Conservation (phyloP, 2,888 invertebrate species). For the Pasiphila rectangulata region DNA sequence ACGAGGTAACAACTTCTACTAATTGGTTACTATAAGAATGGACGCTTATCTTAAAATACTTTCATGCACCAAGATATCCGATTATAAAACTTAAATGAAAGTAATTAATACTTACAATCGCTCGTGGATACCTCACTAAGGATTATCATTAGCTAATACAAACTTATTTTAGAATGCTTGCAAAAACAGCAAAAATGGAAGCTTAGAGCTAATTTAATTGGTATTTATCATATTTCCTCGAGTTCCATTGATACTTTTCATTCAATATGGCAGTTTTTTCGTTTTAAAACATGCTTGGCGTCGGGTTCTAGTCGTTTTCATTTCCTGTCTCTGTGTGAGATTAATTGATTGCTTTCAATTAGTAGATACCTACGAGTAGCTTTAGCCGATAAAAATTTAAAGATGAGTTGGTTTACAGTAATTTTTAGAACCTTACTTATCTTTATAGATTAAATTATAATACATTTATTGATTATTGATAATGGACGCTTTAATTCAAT, state of each 20-base stretch:
- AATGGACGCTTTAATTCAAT: too few relatives aligned
- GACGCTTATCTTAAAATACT: constrained; percentile 2
- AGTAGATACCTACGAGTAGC: not conserved
- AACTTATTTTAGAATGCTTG: constrained; percentile 51
- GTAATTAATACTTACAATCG: constrained; percentile 32
- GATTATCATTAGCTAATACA: not conserved
- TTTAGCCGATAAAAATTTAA: too few relatives aligned
- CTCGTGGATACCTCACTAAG: too few relatives aligned
- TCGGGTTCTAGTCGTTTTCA: constrained; percentile 38
- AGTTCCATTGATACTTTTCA: constrained; percentile 60
- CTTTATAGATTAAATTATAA: too few relatives aligned
- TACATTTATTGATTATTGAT: too few relatives aligned
- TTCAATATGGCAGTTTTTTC: constrained; percentile 50
- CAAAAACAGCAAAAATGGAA: constrained; percentile 47
- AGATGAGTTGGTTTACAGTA: too few relatives aligned
- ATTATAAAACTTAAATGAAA: constrained; percentile 8
- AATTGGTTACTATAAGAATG: constrained; percentile 54
- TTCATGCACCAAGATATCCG: not conserved
- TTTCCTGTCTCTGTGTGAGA: constrained; percentile 34
- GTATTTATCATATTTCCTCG: constrained; percentile 62
- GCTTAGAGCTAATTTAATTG: constrained; percentile 46
- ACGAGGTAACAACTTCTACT: constrained; percentile 52
- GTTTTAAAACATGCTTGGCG: constrained; percentile 46
- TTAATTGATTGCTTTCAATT: constrained; percentile 36
- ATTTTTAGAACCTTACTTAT: too few relatives aligned